A percentile compares a stretch with the other conserved stretches of the same genome.
phyloP scores from a whole-genome alignment of 1,140 invertebrate species.

The Cydia pomonella region DNA sequence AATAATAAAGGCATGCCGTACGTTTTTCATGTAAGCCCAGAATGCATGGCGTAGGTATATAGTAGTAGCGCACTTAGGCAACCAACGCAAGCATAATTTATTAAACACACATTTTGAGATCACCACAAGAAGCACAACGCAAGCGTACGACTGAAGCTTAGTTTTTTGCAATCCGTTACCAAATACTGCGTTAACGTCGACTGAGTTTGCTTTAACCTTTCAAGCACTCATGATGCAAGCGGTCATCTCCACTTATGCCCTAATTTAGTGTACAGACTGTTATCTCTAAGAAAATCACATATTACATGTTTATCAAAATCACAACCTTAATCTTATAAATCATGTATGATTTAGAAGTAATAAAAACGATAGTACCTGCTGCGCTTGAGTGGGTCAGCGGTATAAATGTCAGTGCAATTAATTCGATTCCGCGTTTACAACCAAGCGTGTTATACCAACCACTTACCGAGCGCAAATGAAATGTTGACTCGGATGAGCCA shows the following conservation, averaged over 20 bases:
- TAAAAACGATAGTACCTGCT: slow-evolving; percentile 8
- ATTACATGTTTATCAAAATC: background rate
- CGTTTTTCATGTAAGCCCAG: background rate
- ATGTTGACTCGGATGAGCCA: background rate
- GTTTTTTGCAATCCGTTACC: slow-evolving; percentile 36
- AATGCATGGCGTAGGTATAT: slow-evolving; percentile 2
- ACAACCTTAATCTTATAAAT: background rate
- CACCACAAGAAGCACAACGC: slow-evolving; percentile 34
- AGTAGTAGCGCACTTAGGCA: background rate
- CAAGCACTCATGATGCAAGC: slow-evolving; percentile 32
- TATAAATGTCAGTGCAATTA: slow-evolving; percentile 22
- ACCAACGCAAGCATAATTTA: background rate
- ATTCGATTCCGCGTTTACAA: slow-evolving; percentile 13
- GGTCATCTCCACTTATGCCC: slow-evolving; percentile 36
- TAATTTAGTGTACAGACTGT: slow-evolving; percentile 10
- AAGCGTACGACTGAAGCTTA: slow-evolving; percentile 36
- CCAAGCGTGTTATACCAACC: background rate
- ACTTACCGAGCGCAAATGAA: background rate
- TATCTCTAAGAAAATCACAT: background rate
- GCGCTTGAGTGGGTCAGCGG: slow-evolving; percentile 18
- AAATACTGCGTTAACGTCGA: slow-evolving; percentile 22
- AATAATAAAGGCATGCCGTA: no score
- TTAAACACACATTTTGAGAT: slow-evolving; percentile 1
- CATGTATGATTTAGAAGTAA: slow-evolving; percentile 8
- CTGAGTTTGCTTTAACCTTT: slow-evolving; percentile 34